Evolutionary conservation across 2,113 vertebrate species (phyloP), one percentile per base, ranked within the genome.

Genomic region (Bubo scandiacus): DNA sequence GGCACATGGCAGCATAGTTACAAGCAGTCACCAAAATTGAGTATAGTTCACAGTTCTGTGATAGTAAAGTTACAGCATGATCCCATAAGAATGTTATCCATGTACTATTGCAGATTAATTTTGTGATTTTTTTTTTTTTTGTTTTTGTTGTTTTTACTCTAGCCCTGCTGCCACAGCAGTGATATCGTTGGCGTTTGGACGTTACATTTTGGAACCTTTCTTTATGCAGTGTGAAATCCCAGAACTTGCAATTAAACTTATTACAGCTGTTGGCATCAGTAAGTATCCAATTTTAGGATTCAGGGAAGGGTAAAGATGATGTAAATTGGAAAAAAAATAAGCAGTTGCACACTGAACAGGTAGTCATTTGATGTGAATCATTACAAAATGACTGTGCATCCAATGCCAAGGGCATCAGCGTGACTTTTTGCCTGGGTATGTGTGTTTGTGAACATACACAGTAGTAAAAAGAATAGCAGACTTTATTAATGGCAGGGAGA

Each of bases 111-210:
- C 26, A 51, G 71, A 74, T 81, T 75, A 75, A 93, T 90, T 63
- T 81, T 58, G 88, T 65, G 19, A 25, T 73, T 83, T 73, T 59
- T 49, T 75, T 72, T 87, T 81, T n/a, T 59, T 42, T 54, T 93
- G 14, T 74, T 59, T 14, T 67, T 81, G 67, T 95, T 77, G 74
- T 88, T 22, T 94, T 54, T 79, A 38, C 95, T 80, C 55, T 71
- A 99, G 99, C 82, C 99, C 99, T 93, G 99, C 99, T 97, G 98
- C 97, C 15, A 98, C 99, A 83, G 99, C 99, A 67, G 99, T 99
- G 96, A 99, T 99, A 97, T 98, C 99, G 9, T 91, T 99, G 97
- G 99, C 99, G 22, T 99, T 99, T 97, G 99, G 99, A 86, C 99
- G 98, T 23, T 99, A 99, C 94, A 98, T 99, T 93, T 97, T 99